Conservation (phyloP, 2,797 vertebrate species). For the Melanotaenia pygmaea region DNA sequence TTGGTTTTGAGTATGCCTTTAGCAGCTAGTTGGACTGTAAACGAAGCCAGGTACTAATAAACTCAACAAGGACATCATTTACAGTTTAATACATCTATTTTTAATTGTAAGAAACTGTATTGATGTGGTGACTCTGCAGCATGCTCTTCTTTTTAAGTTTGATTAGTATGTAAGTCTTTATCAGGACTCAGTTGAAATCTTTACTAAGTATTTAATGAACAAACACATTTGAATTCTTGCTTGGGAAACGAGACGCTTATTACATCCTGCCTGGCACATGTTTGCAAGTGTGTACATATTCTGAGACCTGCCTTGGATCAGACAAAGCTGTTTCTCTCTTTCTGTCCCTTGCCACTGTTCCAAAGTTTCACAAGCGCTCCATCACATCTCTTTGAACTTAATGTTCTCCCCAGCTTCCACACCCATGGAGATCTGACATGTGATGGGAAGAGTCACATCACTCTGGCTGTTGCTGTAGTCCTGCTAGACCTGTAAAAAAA, state of each 20-base stretch:
- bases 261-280: slow-evolving; percentile 13
- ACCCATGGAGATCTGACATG: slow-evolving; percentile 58
- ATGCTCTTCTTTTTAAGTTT: neutral
- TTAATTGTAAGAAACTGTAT: neutral
- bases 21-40: neutral
- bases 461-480: slow-evolving; percentile 37
- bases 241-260: slow-evolving; percentile 1
- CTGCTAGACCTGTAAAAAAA: slow-evolving; percentile 23
- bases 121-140: neutral
- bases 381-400: slow-evolving; percentile 60
- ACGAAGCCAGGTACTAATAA: neutral
- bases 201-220: too few species aligned
- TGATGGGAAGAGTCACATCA: slow-evolving; percentile 51
- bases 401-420: slow-evolving; percentile 37
- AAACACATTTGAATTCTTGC: slow-evolving; percentile 6
- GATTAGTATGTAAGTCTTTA: neutral
- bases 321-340: slow-evolving; percentile 16
- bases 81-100: neutral
- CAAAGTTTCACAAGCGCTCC: slow-evolving; percentile 59
- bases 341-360: slow-evolving; percentile 40
- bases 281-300: slow-evolving; percentile 32
- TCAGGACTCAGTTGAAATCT: too few species aligned
- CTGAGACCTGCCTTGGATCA: slow-evolving; percentile 41
- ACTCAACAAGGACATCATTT: slow-evolving; percentile 1
- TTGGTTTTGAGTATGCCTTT: neutral